Evolutionary conservation across 2,797 vertebrate species (phyloP).

Genomic region (Threskiornis aethiopicus): DNA sequence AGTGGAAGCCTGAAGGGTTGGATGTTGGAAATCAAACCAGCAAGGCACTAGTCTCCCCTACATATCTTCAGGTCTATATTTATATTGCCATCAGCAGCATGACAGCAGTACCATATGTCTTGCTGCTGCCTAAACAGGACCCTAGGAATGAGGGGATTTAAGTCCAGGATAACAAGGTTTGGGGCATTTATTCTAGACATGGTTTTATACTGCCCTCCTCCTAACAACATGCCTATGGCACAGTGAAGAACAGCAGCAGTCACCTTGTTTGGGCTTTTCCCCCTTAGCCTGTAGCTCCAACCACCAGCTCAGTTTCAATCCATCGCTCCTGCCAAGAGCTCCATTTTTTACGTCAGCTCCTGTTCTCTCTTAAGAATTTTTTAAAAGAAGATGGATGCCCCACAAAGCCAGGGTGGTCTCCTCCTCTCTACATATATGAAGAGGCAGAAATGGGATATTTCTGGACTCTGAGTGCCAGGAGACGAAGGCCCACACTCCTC

Average conservation of each 20-base stretch:
- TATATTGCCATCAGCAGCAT: not conserved
- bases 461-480: not conserved
- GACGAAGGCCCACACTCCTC: not conserved
- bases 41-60: not conserved
- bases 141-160: not conserved
- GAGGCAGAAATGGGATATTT: not conserved
- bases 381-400: not conserved
- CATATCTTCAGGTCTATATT: not conserved
- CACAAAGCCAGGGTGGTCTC: not conserved
- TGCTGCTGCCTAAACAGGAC: not conserved
- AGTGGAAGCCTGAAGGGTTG: not conserved
- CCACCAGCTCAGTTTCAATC: not conserved
- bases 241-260: not conserved
- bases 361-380: not conserved
- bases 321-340: not conserved
- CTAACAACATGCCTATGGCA: not conserved
- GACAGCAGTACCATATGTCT: not conserved
- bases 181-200: not conserved
- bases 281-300: not conserved
- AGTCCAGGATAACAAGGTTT: not conserved
- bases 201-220: not conserved
- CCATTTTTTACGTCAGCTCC: not conserved
- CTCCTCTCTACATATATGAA: not conserved
- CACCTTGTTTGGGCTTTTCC: not conserved
- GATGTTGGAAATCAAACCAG: not conserved